Percentiles rank a stretch among this genome's conserved stretches.
Evolutionary conservation across 64 coral and sea anemone species (phyloP).

Genomic region (Stichodactyla mertensii): DNA sequence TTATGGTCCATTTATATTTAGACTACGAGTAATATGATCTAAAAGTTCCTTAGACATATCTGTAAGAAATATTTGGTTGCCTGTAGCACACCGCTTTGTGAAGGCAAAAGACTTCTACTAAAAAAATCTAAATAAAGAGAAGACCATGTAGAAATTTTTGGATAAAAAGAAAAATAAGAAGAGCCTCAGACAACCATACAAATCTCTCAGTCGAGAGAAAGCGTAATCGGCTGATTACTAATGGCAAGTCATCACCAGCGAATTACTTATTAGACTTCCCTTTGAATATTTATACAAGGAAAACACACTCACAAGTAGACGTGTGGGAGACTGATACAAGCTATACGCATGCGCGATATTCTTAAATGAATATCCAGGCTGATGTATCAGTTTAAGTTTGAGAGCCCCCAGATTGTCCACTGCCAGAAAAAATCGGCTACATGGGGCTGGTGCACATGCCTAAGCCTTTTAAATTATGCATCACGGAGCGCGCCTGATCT

Average conservation of each 20-base stretch:
- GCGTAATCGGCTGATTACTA: background rate
- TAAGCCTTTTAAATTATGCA: background rate
- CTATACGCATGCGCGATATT: background rate
- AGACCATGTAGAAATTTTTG: background rate
- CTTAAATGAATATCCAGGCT: too few relatives aligned
- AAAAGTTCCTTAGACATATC: too few relatives aligned
- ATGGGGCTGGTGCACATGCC: slow-evolving; percentile 20
- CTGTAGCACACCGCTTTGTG: too few relatives aligned
- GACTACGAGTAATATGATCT: too few relatives aligned
- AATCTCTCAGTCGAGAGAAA: background rate
- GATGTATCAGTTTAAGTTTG: slow-evolving; percentile 30
- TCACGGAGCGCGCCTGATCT: background rate
- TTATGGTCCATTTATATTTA: too few relatives aligned
- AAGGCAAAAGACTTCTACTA: background rate
- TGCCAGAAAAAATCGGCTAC: background rate
- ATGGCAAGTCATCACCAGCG: background rate
- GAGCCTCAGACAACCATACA: background rate
- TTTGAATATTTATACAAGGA: background rate
- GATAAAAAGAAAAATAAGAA: background rate
- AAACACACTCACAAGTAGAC: background rate
- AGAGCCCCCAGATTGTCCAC: background rate
- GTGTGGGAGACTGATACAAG: background rate
- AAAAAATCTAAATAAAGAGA: background rate
- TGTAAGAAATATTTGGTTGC: too few relatives aligned
- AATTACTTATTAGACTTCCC: background rate